Percentiles rank a stretch among this genome's conserved stretches.
Evolutionary conservation across 2,888 invertebrate genomes (phyloP).

Genomic region (Anticlea derivata): DNA sequence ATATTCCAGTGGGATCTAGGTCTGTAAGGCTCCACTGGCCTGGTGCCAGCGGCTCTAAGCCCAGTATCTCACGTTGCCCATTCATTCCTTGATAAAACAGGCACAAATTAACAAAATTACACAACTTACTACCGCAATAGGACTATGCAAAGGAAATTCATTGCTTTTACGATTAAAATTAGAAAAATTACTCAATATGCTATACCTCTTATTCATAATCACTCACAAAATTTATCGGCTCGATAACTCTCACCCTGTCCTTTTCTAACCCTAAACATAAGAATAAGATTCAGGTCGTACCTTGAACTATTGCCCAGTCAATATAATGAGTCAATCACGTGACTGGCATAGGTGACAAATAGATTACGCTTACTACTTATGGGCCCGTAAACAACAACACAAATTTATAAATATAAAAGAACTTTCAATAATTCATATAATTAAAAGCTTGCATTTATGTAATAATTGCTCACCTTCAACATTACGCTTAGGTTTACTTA

Average conservation of each 20-base stretch:
- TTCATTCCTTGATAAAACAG: slow-evolving; percentile 9
- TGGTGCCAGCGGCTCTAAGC: slow-evolving; percentile 21
- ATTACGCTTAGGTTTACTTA: background rate
- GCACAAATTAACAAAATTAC: slow-evolving; percentile 18
- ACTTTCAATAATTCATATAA: slow-evolving; percentile 1
- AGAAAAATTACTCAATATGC: too few species aligned
- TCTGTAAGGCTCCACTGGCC: slow-evolving; percentile 13
- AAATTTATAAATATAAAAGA: background rate
- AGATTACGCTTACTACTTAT: too few species aligned
- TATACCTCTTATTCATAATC: background rate
- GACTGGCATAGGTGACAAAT: too few species aligned
- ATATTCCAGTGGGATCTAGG: too few species aligned
- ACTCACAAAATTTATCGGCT: too few species aligned
- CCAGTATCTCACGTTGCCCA: slow-evolving; percentile 8
- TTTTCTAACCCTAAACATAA: too few species aligned
- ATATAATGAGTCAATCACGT: background rate
- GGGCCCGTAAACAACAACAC: background rate
- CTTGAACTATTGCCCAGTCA: too few species aligned
- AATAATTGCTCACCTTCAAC: slow-evolving; percentile 7
- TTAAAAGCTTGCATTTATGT: slow-evolving; percentile 10
- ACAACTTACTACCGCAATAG: background rate
- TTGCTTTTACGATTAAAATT: too few species aligned
- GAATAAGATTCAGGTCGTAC: too few species aligned
- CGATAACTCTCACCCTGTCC: too few species aligned
- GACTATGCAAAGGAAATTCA: background rate